These are phyloP conservation scores for Muraenolepis orangiensis DNA, from an alignment of 2,797 vertebrate species.

Conservation along the genomic window DNA sequence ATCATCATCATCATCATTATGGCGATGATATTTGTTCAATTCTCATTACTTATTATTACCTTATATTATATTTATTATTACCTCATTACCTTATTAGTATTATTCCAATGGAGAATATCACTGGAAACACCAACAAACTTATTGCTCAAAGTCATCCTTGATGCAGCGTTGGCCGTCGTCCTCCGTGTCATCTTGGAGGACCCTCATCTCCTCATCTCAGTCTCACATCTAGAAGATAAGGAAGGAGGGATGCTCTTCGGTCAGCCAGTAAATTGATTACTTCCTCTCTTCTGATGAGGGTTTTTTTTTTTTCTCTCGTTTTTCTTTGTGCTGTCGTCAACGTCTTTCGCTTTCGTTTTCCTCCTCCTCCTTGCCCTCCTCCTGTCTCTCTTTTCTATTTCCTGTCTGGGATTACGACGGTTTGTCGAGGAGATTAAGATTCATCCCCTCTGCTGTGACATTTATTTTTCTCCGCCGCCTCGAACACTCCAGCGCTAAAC, in stretches of 20 bases:
- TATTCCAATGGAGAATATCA: not conserved
- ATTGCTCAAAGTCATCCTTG: not conserved
- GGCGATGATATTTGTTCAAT: not conserved
- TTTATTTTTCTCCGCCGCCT: not conserved
- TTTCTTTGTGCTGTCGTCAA: not conserved
- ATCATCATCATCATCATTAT: not conserved
- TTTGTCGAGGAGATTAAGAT: not conserved
- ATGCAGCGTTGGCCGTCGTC: too few relatives aligned
- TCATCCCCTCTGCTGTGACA: not conserved
- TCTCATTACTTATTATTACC: not conserved
- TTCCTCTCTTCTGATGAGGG: slow-evolving; percentile 26
- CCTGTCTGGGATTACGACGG: not conserved
- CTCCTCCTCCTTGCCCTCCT: too few relatives aligned
- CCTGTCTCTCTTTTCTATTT: not conserved
- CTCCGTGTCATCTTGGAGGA: slow-evolving; percentile 17
- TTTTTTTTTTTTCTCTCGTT: slow-evolving; percentile 31
- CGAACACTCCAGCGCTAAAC: not conserved
- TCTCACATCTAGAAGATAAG: slow-evolving; percentile 16
- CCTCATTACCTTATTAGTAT: too few relatives aligned
- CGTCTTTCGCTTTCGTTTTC: too few relatives aligned
- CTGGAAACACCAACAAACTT: not conserved
- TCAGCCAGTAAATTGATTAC: slow-evolving; percentile 24
- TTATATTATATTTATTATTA: too few relatives aligned
- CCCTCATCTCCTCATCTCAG: slow-evolving; percentile 19
- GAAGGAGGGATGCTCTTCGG: slow-evolving; percentile 19